Percentiles rank a stretch among this genome's conserved stretches.
Conservation (phyloP, 2,888 invertebrate species). For the Orchesellides sinensis region DNA sequence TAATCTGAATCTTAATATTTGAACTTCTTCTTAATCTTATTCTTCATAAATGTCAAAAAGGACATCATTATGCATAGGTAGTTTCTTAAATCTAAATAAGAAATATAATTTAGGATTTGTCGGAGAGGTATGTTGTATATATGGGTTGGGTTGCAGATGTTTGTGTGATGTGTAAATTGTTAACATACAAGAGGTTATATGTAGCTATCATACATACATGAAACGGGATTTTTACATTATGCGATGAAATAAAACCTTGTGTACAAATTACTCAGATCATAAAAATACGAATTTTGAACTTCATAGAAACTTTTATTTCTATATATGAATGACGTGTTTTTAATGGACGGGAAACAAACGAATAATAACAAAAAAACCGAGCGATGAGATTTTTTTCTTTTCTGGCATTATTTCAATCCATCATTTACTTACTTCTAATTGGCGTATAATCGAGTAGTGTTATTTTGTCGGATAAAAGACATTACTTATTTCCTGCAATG, state of each 20-base stretch:
- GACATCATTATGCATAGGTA: too few relatives aligned
- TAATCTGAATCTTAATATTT: too few relatives aligned
- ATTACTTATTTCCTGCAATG: conserved; percentile 64
- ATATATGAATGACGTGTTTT: conserved; percentile 62
- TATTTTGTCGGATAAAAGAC: conserved; percentile 67
- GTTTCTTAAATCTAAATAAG: too few relatives aligned
- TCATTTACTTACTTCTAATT: conserved; percentile 33
- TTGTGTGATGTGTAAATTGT: too few relatives aligned
- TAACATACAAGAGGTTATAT: too few relatives aligned
- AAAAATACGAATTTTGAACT: conserved; percentile 37
- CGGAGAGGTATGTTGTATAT: too few relatives aligned
- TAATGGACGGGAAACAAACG: conserved; percentile 71
- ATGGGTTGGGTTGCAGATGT: too few relatives aligned
- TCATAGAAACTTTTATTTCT: conserved; percentile 66
- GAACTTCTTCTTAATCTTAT: too few relatives aligned
- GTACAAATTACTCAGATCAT: background rate
- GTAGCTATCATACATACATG: too few relatives aligned
- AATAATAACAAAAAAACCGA: conserved; percentile 68
- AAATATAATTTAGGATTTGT: too few relatives aligned
- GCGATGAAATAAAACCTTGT: background rate
- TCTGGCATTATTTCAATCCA: conserved; percentile 41
- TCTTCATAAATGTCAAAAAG: too few relatives aligned
- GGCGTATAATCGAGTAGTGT: conserved; percentile 66
- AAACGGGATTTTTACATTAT: too few relatives aligned
- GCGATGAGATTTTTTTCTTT: conserved; percentile 70